Evolutionary conservation across 2,888 invertebrate species (phyloP).

Genomic region (Carcina quercana): DNA sequence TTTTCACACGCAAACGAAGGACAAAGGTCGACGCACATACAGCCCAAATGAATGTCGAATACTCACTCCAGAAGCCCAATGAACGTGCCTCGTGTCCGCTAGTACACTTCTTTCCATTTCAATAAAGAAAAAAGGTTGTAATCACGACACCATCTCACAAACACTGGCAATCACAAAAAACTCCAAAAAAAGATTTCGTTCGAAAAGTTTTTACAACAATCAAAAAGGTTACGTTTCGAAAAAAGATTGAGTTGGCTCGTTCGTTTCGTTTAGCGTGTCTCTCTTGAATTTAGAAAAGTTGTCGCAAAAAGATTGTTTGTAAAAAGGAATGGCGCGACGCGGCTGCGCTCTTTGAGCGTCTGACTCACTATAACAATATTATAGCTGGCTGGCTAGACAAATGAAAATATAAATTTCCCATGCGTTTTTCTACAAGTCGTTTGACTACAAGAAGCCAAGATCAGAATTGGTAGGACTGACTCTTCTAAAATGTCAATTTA

Average conservation of each 20-base stretch:
- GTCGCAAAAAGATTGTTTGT: conserved; percentile 50
- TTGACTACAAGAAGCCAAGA: too few species aligned
- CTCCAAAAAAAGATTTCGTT: conserved; percentile 13
- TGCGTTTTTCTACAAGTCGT: too few species aligned
- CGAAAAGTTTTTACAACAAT: conserved; percentile 19
- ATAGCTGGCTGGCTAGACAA: conserved; percentile 39
- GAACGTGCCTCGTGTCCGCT: conserved; percentile 56
- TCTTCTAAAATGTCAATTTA: too few species aligned
- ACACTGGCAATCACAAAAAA: conserved; percentile 19
- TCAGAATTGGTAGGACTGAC: too few species aligned
- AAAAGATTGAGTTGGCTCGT: conserved; percentile 35
- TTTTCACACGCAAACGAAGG: conserved; percentile 13
- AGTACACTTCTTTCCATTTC: conserved; percentile 66
- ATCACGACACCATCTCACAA: conserved; percentile 59
- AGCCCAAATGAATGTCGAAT: conserved; percentile 19
- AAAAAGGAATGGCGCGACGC: conserved; percentile 33
- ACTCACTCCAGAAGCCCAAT: conserved; percentile 68
- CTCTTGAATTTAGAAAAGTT: conserved; percentile 52
- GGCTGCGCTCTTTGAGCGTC: conserved; percentile 35
- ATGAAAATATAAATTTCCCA: conserved; percentile 43
- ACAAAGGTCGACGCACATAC: conserved; percentile 26
- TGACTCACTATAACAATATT: conserved; percentile 42
- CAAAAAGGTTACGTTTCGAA: conserved; percentile 28
- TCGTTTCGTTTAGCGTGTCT: conserved; percentile 47
- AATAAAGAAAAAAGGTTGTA: conserved; percentile 26